Conservation (phyloP, 2,113 vertebrate genomes). For the Orycteropus afer region DNA sequence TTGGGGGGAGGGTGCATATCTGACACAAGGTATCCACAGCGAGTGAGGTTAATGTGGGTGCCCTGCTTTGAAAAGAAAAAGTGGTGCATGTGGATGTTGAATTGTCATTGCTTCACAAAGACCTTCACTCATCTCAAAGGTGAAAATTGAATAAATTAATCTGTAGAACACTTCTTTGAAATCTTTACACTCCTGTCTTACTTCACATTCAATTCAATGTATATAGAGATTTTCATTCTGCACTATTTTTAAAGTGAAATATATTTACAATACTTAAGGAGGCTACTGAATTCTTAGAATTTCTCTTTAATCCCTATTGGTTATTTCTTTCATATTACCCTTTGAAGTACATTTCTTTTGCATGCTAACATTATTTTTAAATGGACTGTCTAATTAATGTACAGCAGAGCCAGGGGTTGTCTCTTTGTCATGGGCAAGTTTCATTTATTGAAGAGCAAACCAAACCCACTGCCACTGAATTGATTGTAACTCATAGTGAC, state of each 20-base stretch:
- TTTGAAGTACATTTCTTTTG: background rate
- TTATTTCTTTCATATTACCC: background rate
- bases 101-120: background rate
- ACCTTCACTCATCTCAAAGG: background rate
- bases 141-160: constrained; percentile 14
- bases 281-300: background rate
- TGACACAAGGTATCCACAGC: background rate
- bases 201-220: background rate
- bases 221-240: background rate
- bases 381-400: background rate
- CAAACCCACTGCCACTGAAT: too few species aligned
- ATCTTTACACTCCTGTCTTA: constrained; percentile 26
- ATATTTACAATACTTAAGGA: background rate
- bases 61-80: background rate
- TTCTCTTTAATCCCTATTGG: constrained; percentile 8
- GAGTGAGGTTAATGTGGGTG: background rate
- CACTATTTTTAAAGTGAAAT: background rate
- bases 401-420: background rate
- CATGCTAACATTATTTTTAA: background rate
- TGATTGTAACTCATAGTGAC: too few species aligned
- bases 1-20: too few species aligned
- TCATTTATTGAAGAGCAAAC: background rate
- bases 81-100: background rate
- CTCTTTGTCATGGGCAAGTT: background rate
- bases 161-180: background rate